Percentiles rank a stretch among this genome's conserved stretches.
phyloP scores from a whole-genome alignment of 23 tunicate species.

The Oikopleura vanhoeffeni region DNA sequence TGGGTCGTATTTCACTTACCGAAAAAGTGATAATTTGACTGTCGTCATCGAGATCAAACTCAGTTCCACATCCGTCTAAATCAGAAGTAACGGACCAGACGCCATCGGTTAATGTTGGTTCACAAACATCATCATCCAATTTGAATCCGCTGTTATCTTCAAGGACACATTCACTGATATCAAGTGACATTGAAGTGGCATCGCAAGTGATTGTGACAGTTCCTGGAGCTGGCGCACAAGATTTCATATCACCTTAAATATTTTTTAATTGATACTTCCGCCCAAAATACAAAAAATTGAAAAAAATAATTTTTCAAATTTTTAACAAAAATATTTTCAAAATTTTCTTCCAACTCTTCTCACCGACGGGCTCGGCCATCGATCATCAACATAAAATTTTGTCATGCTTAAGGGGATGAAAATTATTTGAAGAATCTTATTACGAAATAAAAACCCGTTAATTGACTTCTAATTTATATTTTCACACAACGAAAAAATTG shows the following conservation, averaged over 20 bases:
- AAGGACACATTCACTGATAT: not conserved
- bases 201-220: not conserved
- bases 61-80: not conserved
- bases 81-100: not conserved
- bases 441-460: too few relatives aligned
- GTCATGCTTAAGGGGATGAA: too few relatives aligned
- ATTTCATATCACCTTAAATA: not conserved
- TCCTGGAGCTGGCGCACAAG: not conserved
- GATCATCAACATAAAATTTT: too few relatives aligned
- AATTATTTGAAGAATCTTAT: too few relatives aligned
- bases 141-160: not conserved
- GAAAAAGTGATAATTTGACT: not conserved
- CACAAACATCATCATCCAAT: not conserved
- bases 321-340: too few relatives aligned
- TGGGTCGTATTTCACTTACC: not conserved
- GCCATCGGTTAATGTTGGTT: not conserved
- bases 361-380: too few relatives aligned
- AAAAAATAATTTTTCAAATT: too few relatives aligned
- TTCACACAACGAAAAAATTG: too few relatives aligned
- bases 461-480: too few relatives aligned
- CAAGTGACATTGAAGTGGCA: not conserved
- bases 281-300: too few relatives aligned
- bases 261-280: too few relatives aligned
- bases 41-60: not conserved
- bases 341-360: too few relatives aligned